Percentiles rank a stretch among this genome's conserved stretches.
Conservation (phyloP, 1,140 invertebrate genomes). For the Lasioglossum baleicum region DNA sequence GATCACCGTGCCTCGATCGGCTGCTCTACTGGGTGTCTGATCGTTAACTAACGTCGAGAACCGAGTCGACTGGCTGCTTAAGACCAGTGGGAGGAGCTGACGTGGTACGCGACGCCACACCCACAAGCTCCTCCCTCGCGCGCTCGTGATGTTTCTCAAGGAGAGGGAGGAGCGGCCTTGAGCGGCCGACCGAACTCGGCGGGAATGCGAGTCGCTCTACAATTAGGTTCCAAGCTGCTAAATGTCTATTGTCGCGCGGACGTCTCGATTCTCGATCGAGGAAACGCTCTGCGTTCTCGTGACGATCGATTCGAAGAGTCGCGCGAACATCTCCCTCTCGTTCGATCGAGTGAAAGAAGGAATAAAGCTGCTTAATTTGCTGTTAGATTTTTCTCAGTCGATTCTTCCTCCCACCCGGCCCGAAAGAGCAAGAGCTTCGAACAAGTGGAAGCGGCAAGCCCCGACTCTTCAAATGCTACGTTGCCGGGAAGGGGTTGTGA, state of each 20-base stretch:
- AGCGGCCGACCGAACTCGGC: background rate
- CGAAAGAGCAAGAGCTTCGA: background rate
- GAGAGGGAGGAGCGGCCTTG: background rate
- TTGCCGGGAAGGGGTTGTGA: constrained; percentile 15
- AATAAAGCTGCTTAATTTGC: too few relatives aligned
- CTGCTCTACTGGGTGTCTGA: background rate
- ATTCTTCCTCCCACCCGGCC: background rate
- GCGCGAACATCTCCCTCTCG: background rate
- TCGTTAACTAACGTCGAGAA: background rate
- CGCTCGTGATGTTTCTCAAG: background rate
- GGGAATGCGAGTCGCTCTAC: background rate
- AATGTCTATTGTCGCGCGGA: background rate
- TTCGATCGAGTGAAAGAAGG: too few relatives aligned
- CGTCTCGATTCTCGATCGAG: background rate
- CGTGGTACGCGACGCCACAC: background rate
- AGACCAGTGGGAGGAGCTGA: background rate
- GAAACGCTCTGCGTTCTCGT: constrained; percentile 50
- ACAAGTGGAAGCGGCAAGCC: background rate
- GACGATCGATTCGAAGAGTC: constrained; percentile 56
- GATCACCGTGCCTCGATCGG: background rate
- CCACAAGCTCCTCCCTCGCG: background rate
- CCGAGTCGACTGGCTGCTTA: background rate
- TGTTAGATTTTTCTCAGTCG: background rate
- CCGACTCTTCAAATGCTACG: constrained; percentile 47
- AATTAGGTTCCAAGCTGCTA: background rate